phyloP scores from a whole-genome alignment of 1,140 invertebrate species.

The Pomacea maculata region DNA sequence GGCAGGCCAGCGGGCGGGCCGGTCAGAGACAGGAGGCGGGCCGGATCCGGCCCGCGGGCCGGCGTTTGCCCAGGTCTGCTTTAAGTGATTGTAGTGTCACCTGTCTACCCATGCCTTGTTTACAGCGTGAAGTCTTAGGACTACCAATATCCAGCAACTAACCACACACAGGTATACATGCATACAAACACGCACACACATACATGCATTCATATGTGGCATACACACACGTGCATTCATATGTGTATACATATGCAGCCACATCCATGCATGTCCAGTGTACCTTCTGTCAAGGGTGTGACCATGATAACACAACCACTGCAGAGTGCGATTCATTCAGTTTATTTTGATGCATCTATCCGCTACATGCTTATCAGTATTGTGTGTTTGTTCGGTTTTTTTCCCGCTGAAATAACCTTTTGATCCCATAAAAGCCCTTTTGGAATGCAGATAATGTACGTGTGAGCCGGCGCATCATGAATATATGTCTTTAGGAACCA shows the following conservation, averaged over 20 bases:
- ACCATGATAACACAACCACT: no score
- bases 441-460: background rate
- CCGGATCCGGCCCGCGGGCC: no score
- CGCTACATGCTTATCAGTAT: no score
- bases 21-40: no score
- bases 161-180: slow-evolving; percentile 5
- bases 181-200: background rate
- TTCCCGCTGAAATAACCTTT: background rate
- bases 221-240: background rate
- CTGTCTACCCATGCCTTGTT: background rate
- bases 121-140: background rate
- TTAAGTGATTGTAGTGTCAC: no score
- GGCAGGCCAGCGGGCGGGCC: no score
- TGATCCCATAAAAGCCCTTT: background rate
- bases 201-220: background rate
- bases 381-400: background rate
- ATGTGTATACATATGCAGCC: background rate
- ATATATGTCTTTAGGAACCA: no score
- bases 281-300: background rate
- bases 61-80: no score
- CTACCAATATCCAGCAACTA: background rate
- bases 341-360: background rate
- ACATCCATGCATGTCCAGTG: background rate
- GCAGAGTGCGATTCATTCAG: background rate
- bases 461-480: background rate